Conservation (phyloP, 2,888 invertebrate genomes). For the Escarpia spicata region DNA sequence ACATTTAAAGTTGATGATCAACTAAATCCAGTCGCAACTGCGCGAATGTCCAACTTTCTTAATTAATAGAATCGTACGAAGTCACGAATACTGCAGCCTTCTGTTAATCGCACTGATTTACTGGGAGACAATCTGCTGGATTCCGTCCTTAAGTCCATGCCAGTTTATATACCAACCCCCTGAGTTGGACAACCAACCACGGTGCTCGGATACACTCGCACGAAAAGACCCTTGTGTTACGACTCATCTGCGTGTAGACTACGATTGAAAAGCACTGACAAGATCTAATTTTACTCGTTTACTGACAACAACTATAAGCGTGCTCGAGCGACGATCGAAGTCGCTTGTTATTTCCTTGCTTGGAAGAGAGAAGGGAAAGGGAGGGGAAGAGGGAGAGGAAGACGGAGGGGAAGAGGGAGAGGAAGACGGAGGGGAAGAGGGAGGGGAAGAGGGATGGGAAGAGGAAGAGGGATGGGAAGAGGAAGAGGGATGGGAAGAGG, state of each 20-base stretch:
- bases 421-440: background rate
- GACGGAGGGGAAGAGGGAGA: background rate
- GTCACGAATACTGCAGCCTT: background rate
- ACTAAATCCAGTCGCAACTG: background rate
- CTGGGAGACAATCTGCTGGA: background rate
- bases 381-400: background rate
- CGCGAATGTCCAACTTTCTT: background rate
- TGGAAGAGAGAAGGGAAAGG: background rate
- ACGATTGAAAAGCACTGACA: background rate
- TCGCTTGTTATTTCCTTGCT: background rate
- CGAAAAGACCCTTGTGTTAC: background rate
- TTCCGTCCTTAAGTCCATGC: background rate
- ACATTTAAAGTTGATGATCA: background rate
- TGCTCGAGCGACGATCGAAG: background rate
- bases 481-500: background rate
- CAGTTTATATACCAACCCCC: background rate
- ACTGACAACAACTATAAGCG: background rate
- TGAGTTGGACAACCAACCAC: background rate
- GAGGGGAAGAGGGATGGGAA: background rate
- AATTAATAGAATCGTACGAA: background rate
- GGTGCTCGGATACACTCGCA: too few relatives aligned
- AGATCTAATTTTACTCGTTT: constrained; percentile 6
- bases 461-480: background rate
- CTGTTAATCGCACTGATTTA: background rate
- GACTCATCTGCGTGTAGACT: background rate